phyloP scores from a whole-genome alignment of 2,888 invertebrate species.

The Epinotia bilunana region DNA sequence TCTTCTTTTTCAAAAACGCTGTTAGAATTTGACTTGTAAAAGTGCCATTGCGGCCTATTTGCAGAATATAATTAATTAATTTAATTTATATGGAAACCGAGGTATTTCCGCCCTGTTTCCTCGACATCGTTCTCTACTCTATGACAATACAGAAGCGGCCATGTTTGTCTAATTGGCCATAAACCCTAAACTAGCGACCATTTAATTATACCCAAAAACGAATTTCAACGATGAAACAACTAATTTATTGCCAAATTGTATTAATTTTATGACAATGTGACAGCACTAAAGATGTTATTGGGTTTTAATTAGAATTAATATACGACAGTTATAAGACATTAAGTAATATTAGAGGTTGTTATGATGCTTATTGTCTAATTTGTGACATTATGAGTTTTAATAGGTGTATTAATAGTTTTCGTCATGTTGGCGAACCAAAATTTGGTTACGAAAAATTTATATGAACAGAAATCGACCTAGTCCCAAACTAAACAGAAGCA shows the following conservation, averaged over 20 bases:
- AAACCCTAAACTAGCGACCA: conserved; percentile 51
- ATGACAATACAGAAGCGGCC: conserved; percentile 50
- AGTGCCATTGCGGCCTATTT: no score
- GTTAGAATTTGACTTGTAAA: no score
- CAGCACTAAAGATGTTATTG: conserved; percentile 38
- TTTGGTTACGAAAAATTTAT: background rate
- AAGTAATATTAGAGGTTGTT: conserved; percentile 23
- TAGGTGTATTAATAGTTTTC: background rate
- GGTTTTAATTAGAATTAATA: conserved; percentile 32
- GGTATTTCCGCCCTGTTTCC: background rate
- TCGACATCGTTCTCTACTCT: conserved; percentile 41
- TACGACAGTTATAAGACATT: conserved; percentile 24
- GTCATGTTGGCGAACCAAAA: background rate
- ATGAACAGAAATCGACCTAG: no score
- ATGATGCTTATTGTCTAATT: conserved; percentile 7
- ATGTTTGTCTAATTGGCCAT: conserved; percentile 55
- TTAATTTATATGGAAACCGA: background rate
- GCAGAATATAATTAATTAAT: no score
- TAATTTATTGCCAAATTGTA: conserved; percentile 45
- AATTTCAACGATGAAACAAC: conserved; percentile 30
- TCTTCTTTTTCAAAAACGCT: no score
- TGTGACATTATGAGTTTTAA: background rate
- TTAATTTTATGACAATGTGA: conserved; percentile 48
- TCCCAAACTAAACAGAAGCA: no score
- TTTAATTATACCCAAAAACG: conserved; percentile 48